A percentile compares a stretch with the other conserved stretches of the same genome.
phyloP scores from a whole-genome alignment of 2,113 vertebrate genomes.

The Ellobius talpinus region DNA sequence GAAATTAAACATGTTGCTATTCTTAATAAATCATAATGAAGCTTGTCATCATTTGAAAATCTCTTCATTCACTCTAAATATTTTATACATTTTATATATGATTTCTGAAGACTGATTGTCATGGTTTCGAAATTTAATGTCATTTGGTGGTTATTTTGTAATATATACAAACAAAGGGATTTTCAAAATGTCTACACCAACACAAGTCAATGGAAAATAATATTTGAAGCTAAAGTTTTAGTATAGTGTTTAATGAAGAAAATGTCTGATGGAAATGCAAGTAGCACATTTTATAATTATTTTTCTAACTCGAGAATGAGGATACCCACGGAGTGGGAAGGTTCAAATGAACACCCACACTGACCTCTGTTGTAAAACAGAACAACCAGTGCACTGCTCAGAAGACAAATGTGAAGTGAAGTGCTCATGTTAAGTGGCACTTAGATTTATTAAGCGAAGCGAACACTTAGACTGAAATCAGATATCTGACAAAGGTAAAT shows the following conservation, averaged over 20 bases:
- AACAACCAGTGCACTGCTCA: slow-evolving; percentile 81
- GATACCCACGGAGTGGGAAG: slow-evolving; percentile 84
- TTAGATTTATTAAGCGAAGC: slow-evolving; percentile 87
- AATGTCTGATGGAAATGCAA: slow-evolving; percentile 84
- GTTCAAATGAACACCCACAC: slow-evolving; percentile 84
- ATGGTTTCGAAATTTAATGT: not conserved
- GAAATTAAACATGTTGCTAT: slow-evolving; percentile 51
- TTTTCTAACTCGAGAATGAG: slow-evolving; percentile 83
- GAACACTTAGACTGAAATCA: slow-evolving; percentile 84
- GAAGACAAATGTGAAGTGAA: slow-evolving; percentile 85
- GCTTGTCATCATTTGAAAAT: slow-evolving; percentile 74
- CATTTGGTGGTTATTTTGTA: slow-evolving; percentile 81
- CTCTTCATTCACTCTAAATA: slow-evolving; percentile 63
- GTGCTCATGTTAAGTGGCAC: slow-evolving; percentile 84
- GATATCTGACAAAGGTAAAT: slow-evolving; percentile 87
- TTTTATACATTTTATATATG: slow-evolving; percentile 67
- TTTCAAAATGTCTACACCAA: slow-evolving; percentile 80
- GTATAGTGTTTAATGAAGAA: slow-evolving; percentile 84
- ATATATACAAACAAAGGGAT: slow-evolving; percentile 75
- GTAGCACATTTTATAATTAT: slow-evolving; percentile 83
- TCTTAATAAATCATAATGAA: slow-evolving; percentile 74
- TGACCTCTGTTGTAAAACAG: slow-evolving; percentile 85
- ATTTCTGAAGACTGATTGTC: slow-evolving; percentile 74
- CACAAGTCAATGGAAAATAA: slow-evolving; percentile 83
- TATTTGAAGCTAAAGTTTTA: slow-evolving; percentile 83